Conservation (phyloP, 2,888 invertebrate genomes). For the Torymus auratus region DNA sequence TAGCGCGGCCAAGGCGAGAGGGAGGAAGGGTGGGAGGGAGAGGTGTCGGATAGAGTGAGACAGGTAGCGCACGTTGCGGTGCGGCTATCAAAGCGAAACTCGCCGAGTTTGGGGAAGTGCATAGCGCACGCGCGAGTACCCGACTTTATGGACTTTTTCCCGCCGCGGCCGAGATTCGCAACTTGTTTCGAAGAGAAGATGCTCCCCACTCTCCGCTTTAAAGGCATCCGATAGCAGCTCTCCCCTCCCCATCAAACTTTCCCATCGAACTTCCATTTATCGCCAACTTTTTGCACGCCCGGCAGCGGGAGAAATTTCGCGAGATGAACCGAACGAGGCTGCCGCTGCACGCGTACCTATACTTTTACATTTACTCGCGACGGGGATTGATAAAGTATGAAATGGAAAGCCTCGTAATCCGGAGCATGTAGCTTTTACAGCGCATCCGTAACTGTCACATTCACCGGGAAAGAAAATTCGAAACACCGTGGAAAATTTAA, state of each 20-base stretch:
- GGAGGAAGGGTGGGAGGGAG: neutral
- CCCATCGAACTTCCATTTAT: constrained; percentile 35
- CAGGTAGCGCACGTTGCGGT: neutral
- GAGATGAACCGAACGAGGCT: too few relatives aligned
- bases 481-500: too few relatives aligned
- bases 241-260: constrained; percentile 13
- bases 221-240: neutral
- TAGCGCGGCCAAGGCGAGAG: neutral
- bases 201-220: constrained; percentile 2
- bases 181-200: constrained; percentile 34
- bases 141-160: constrained; percentile 35
- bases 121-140: neutral
- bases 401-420: neutral
- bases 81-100: constrained; percentile 10
- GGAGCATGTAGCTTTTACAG: neutral
- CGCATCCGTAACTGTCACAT: too few relatives aligned
- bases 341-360: too few relatives aligned
- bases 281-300: constrained; percentile 10
- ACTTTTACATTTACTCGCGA: neutral
- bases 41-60: neutral
- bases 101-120: neutral
- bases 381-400: constrained; percentile 25
- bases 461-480: neutral
- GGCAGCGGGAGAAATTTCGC: neutral
- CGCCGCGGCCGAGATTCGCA: neutral